phyloP scores from a whole-genome alignment of 1,140 invertebrate genomes.

The Heliconius eleuchia region DNA sequence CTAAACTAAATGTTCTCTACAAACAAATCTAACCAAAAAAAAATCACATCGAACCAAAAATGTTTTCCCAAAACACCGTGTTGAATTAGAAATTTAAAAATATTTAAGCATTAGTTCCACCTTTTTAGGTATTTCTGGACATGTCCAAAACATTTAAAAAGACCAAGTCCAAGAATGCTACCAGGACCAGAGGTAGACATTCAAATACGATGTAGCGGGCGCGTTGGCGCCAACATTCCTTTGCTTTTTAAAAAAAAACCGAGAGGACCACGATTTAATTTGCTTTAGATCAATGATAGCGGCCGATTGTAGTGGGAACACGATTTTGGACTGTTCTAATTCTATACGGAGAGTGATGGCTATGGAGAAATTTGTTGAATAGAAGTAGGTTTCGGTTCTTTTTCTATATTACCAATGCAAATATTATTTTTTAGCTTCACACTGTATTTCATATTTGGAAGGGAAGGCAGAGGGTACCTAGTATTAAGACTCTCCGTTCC shows the following conservation, averaged over 20 bases:
- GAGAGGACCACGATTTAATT: constrained; percentile 54
- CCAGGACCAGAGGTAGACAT: constrained; percentile 44
- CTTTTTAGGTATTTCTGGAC: constrained; percentile 35
- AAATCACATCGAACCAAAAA: not conserved
- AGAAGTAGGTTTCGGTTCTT: not conserved
- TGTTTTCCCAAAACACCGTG: constrained; percentile 1
- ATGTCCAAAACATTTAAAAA: constrained; percentile 41
- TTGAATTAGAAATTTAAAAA: constrained; percentile 21
- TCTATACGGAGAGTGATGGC: not conserved
- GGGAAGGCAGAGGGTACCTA: no score
- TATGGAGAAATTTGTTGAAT: not conserved
- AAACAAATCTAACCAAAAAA: not conserved
- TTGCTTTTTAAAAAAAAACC: constrained; percentile 48
- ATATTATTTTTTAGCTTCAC: no score
- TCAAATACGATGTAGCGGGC: constrained; percentile 62
- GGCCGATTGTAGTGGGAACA: constrained; percentile 32
- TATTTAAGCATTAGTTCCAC: constrained; percentile 27
- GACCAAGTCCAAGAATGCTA: constrained; percentile 42
- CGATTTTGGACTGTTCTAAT: not conserved
- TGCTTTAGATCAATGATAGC: constrained; percentile 50
- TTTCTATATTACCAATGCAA: no score
- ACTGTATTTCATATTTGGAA: no score
- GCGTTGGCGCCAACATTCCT: constrained; percentile 75
- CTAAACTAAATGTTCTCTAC: not conserved
- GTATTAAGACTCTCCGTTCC: no score